A percentile compares a stretch with the other conserved stretches of the same genome.
These are phyloP conservation scores for Felis catus DNA, from an alignment of 2,113 vertebrate species.

Conservation along the genomic window F.catus_Fca126_mat1.0 CM031420.1:47982501-47983000, in stretches of 20 bases:
- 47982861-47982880: background rate
- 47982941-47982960: background rate
- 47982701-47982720: constrained; percentile 18
- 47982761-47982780: background rate
- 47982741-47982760: background rate
- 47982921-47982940: background rate
- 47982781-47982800: background rate
- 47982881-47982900: background rate
- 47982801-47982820: background rate
- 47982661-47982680: background rate
- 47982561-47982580: background rate
- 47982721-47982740: background rate
- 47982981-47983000: background rate
- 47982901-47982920: background rate
- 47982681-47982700: background rate
- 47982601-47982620: constrained; percentile 40
- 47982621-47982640: background rate
- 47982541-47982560: background rate
- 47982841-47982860: background rate
- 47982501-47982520: background rate
- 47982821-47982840: background rate
- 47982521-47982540: background rate
- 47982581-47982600: background rate
- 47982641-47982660: background rate
- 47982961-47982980: background rate